Base-by-base conservation (phyloP, 2,888 invertebrate genomes). In the Achlya flavicornis region DNA sequence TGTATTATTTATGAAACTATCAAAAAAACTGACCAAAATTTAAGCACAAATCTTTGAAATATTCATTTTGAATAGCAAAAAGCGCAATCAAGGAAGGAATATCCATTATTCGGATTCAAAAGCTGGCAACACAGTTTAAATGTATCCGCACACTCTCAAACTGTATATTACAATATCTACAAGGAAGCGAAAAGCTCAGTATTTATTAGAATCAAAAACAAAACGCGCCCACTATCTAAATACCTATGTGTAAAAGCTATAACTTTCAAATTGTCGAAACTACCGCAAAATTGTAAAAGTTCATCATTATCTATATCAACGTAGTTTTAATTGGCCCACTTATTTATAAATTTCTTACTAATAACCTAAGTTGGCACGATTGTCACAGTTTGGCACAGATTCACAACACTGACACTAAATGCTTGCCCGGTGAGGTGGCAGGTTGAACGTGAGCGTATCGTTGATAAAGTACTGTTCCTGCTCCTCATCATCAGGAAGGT, bases 341-440 rank as follows among this genome's bases (percentile, higher is more conserved):
- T 86, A 84, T 83, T 79, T 77, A 72, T 73, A 53, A 53, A 53
- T 48, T 48, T 48, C 16, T 53, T 53, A 53, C 79, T 80, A 72
- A 70, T 74, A 80, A 75, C 76, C 75, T 80, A 80, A 71, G 62
- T 66, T 76, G 76, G 75, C 75, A 73, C 75, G 60, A 66, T 68
- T 75, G 46, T 46, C 46, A 46, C n/a, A 4, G 12, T 41, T 46
- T 46, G 46, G 46, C 46, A 46, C 46, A 71, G 69, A 58, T 63
- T 73, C 72, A 75, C 75, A 72, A 74, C 74, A 78, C 70, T 69
- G 71, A 70, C 67, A 65, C 87, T 93, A 94, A 64, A 94, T 91
- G 79, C 95, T 94, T 16, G 94, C 93, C 48, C 94, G 76, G 66
- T 94, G 93, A 19, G 94, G 85, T 0, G 94, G 94, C 70, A 91